Base-by-base conservation (phyloP, 1,140 invertebrate species). In the Trichoplusia ni region DNA sequence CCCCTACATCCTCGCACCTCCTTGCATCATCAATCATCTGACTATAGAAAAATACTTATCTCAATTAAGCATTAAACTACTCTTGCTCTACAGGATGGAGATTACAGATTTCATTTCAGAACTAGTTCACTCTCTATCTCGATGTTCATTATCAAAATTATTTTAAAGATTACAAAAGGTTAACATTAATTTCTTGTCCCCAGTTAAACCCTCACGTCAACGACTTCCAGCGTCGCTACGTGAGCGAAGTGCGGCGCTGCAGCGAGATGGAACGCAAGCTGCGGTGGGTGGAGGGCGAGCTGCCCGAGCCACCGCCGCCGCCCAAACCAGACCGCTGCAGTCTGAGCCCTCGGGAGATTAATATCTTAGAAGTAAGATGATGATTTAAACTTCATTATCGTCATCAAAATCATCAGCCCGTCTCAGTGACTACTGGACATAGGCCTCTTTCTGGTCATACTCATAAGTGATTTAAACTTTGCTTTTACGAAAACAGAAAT, bases 211-310 rank as follows among this genome's bases (percentile, higher is more conserved):
- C 93, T 0, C 92, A 93, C 76, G 92, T 94, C 3, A 94, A 93
- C 83, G 92, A 93, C 54, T 95, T 95, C 80, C 94, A 95, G 84
- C 82, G 94, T 9, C 94, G 94, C 58, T 95, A 94, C 82, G 94
- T 94, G 8, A 93, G 91, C 71, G 94, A 94, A 81, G 93, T 94
- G 4, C 78, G 93, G 16, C 80, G 93, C 18, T 94, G 94, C 80
- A 93, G 94, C 81, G 94, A 94, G 81, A 94, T 94, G 93, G 94
- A 94, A 75, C 82, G 94, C 19, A 94, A 94, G 81, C 82, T 95
- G 25, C 88, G 94, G 4, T 96, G 93, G 87, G 87, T 96, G 54
- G 94, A 95, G 67, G 94, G 93, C 16, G 95, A 96, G 82, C 94
- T 90, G 9, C 83, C 87, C 0, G 84, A 86, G 37, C 85, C 86